A percentile compares a stretch with the other conserved stretches of the same genome.
phyloP scores from a whole-genome alignment of 2,113 vertebrate species.

The Silurus asotus region DNA sequence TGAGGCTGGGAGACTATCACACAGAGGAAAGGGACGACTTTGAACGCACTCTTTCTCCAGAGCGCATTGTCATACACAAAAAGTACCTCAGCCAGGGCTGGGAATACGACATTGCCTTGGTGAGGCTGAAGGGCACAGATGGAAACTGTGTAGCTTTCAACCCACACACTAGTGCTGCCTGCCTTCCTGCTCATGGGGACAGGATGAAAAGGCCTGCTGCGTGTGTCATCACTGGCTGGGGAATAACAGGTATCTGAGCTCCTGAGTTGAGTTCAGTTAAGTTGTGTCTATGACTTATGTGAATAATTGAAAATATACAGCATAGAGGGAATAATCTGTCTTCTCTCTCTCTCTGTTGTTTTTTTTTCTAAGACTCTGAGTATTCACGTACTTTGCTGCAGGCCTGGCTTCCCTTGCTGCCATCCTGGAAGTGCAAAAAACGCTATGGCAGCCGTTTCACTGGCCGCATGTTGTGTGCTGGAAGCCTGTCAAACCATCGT shows the following conservation, averaged over 20 bases:
- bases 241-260: conserved; percentile 79
- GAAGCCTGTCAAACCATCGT: conserved; percentile 79
- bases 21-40: conserved; percentile 81
- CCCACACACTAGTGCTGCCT: conserved; percentile 77
- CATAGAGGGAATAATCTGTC: conserved; percentile 22
- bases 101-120: conserved; percentile 83
- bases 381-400: conserved; percentile 84
- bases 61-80: conserved; percentile 77
- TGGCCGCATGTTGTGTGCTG: conserved; percentile 84
- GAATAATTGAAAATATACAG: background rate
- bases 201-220: conserved; percentile 65
- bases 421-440: conserved; percentile 73
- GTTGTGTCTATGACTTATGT: background rate
- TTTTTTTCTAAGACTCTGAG: conserved; percentile 68
- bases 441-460: conserved; percentile 80
- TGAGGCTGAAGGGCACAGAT: conserved; percentile 76
- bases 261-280: conserved; percentile 49
- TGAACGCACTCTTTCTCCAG: conserved; percentile 78
- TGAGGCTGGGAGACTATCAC: conserved; percentile 83
- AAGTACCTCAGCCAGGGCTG: conserved; percentile 81
- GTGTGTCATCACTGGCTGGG: conserved; percentile 87
- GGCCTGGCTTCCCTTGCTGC: conserved; percentile 80
- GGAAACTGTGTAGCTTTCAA: conserved; percentile 81
- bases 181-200: conserved; percentile 69
- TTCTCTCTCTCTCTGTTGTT: background rate